Evolutionary conservation across 2,888 invertebrate species (phyloP), one percentile per base, ranked within the genome.

Genomic region (Timandra comae): DNA sequence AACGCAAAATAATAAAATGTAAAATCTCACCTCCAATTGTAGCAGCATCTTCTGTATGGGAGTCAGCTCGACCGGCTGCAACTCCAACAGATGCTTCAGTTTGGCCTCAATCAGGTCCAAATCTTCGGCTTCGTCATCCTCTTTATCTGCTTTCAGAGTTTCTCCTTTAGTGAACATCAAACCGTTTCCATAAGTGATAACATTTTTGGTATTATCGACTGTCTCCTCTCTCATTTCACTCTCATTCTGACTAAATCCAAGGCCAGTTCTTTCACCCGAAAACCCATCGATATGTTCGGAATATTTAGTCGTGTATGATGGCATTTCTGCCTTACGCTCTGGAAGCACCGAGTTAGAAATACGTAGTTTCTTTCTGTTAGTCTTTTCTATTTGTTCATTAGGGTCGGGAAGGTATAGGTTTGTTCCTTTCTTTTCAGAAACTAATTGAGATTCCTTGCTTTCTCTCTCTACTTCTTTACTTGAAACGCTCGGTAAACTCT

Each of bases 31-130:
- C 87, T 88, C 87, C 70, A 88, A 69, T 54, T 89, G 88, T 49
- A 88, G 82, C 41, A 82, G 58, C 82, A 89, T 84, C 49, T 86
- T 80, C 47, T 88, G 88, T 19, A 88, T 78, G 1, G 88, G 85
- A n/a, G 88, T 68, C 28, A 88, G 57, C 3, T 63, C 43, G 35
- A 58, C 59, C 5, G 84, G 75, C 46, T 87, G 86, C 38, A 82
- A 58, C 45, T 87, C 78, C 21, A 75, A 80, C 47, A 89, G 49
- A 45, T 86, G 88, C 55, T 81, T 86, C 49, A 88, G 55, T 55
- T 88, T 89, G 4, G 87, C 85, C 41, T 80, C 80, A 22, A 89
- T 60, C 12, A 87, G 46, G 1, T 80, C 78, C 45, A 73, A 28
- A 19, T 77, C 74, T 1, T 82, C 78, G 32, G 79, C 45, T 3